phyloP scores from a whole-genome alignment of 2,113 vertebrate species.

The Cryptomyrus ogoouensis region DNA sequence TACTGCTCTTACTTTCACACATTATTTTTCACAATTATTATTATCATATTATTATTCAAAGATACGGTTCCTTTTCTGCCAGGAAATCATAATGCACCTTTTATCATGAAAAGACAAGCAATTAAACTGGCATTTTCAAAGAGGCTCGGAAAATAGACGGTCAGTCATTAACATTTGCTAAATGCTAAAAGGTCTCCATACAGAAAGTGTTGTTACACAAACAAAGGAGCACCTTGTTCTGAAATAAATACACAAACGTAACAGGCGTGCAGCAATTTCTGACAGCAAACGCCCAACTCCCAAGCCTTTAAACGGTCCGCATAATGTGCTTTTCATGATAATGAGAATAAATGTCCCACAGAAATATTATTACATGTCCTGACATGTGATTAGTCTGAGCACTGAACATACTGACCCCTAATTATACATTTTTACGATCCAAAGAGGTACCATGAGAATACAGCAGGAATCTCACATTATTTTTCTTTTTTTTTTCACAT shows the following conservation, averaged over 20 bases:
- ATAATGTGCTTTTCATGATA: constrained; percentile 11
- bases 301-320: not conserved
- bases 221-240: not conserved
- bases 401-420: constrained; percentile 4
- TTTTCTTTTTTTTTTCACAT: constrained; percentile 65
- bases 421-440: not conserved
- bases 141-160: not conserved
- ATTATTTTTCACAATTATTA: not conserved
- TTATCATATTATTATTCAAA: not conserved
- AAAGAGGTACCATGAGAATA: constrained; percentile 11
- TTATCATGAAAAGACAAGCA: constrained; percentile 6
- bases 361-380: constrained; percentile 13
- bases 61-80: not conserved
- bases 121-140: constrained; percentile 6
- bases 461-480: constrained; percentile 60
- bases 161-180: constrained; percentile 11
- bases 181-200: constrained; percentile 9
- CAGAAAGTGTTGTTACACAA: not conserved
- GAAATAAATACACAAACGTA: not conserved
- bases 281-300: not conserved
- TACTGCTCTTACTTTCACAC: not conserved
- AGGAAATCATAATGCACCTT: not conserved
- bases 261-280: not conserved
- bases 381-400: constrained; percentile 8
- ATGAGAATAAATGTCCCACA: not conserved